A percentile compares a stretch with the other conserved stretches of the same genome.
These are phyloP conservation scores for Pseudomyrmex pallidus DNA, from an alignment of 1,140 invertebrate species.

Conservation along the genomic window DNA sequence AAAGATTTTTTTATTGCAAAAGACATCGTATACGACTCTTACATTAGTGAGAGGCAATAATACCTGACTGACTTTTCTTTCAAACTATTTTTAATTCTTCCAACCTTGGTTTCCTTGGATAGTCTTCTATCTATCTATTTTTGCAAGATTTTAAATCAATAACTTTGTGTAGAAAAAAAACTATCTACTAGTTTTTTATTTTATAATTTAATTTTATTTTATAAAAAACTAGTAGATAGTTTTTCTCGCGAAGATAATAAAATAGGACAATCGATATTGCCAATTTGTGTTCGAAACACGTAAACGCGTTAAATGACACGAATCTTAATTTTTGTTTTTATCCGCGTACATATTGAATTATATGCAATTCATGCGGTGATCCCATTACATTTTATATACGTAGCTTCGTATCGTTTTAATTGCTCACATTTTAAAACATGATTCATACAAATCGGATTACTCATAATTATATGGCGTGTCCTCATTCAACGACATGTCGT, in stretches of 20 bases:
- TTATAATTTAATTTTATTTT: too few relatives aligned
- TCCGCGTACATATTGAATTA: neutral
- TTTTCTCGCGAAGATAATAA: too few relatives aligned
- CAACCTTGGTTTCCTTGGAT: neutral
- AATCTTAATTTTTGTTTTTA: conserved; percentile 14
- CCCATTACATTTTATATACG: neutral
- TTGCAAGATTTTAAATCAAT: neutral
- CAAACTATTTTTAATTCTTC: conserved; percentile 1
- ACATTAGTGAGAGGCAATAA: conserved; percentile 9
- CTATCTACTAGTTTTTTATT: too few relatives aligned
- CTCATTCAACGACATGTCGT: conserved; percentile 21
- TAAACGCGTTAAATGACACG: neutral
- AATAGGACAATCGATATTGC: too few relatives aligned
- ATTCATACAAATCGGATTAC: conserved; percentile 35
- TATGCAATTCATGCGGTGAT: neutral
- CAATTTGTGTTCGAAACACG: neutral
- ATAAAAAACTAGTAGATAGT: too few relatives aligned
- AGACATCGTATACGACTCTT: neutral
- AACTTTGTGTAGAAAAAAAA: neutral
- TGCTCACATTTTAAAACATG: conserved; percentile 46
- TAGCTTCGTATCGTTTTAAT: conserved; percentile 35
- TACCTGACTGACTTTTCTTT: neutral
- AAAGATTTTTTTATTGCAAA: conserved; percentile 32
- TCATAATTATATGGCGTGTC: conserved; percentile 48
- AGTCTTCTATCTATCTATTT: too few relatives aligned